phyloP scores from a whole-genome alignment of 2,113 vertebrate genomes.

The Ondatra zibethicus region DNA sequence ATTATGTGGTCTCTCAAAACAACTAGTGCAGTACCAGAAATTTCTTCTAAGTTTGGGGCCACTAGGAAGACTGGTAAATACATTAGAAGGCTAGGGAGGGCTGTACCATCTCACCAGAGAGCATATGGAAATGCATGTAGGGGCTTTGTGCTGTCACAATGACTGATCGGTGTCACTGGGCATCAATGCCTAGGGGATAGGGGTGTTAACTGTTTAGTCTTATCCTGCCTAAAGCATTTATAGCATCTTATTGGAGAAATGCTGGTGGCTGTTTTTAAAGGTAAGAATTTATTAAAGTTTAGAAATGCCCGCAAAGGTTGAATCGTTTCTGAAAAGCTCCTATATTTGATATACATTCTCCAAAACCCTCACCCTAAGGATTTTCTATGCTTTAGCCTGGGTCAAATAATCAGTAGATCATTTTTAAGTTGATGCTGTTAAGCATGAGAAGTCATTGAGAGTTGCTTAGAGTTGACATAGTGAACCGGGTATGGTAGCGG shows the following conservation, averaged over 20 bases:
- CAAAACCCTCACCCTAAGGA: background rate
- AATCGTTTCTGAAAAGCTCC: slow-evolving; percentile 33
- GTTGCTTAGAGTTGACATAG: slow-evolving; percentile 22
- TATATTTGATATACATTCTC: slow-evolving; percentile 9
- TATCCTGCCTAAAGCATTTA: background rate
- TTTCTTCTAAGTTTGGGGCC: background rate
- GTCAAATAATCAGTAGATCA: background rate
- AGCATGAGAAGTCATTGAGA: background rate
- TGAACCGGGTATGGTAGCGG: background rate
- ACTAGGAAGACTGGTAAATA: background rate
- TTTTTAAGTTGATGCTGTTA: slow-evolving; percentile 35
- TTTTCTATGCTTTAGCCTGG: background rate
- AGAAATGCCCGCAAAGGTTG: background rate
- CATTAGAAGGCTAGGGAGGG: background rate
- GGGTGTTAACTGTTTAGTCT: slow-evolving; percentile 1
- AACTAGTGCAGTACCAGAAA: background rate
- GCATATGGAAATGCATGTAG: background rate
- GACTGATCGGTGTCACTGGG: background rate
- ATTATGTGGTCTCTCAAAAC: background rate
- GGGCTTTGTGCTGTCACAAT: slow-evolving; percentile 37
- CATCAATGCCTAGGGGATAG: background rate
- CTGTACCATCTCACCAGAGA: background rate
- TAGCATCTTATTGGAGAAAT: background rate
- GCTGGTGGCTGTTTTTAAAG: slow-evolving; percentile 1
- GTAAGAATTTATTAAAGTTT: slow-evolving; percentile 52